Conservation (phyloP, 2,797 vertebrate genomes). For the Myotis daubentonii region DNA sequence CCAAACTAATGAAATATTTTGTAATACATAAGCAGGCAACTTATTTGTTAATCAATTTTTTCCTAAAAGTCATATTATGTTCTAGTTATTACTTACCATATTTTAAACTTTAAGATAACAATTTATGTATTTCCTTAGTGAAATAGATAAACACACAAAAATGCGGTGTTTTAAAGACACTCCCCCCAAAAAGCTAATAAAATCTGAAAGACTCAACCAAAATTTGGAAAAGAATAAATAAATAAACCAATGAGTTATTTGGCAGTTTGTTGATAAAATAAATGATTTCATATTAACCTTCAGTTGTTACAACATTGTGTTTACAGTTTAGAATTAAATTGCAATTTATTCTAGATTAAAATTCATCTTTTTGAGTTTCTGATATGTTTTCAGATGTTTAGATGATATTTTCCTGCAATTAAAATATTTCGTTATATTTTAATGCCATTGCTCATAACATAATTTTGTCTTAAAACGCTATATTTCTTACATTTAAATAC, state of each 20-base stretch:
- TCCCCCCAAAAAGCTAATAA: neutral
- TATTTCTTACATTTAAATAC: neutral
- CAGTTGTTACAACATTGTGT: neutral
- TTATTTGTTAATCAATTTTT: neutral
- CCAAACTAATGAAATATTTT: neutral
- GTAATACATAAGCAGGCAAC: neutral
- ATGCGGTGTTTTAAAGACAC: neutral
- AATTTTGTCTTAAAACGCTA: neutral
- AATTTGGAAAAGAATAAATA: neutral
- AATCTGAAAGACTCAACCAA: neutral
- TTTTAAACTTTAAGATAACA: neutral
- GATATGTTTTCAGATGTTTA: neutral
- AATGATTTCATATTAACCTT: neutral
- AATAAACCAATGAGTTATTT: neutral
- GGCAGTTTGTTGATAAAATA: neutral
- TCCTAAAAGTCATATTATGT: neutral
- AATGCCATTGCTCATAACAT: neutral
- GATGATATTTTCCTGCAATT: neutral
- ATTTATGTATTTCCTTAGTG: neutral
- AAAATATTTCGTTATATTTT: neutral
- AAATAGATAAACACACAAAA: neutral
- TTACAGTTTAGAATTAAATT: neutral
- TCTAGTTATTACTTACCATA: neutral
- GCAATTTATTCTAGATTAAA: neutral
- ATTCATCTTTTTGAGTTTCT: neutral